These are phyloP conservation scores for Chrysogorgia sp. DNA, from an alignment of 92 coral and sea anemone genomes.

Conservation along the genomic window DNA sequence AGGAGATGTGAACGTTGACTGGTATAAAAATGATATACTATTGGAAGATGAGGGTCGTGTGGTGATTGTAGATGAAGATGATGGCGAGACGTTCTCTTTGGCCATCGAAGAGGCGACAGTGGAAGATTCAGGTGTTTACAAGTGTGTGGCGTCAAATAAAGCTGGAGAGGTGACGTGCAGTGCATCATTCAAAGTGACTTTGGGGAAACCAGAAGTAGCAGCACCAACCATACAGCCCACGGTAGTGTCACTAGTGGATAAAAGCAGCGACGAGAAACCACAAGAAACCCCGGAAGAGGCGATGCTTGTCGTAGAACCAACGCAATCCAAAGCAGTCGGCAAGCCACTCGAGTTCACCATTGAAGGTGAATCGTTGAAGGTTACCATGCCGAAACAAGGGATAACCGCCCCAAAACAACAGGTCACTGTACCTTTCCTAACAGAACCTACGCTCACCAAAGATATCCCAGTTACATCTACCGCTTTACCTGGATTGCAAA, in stretches of 20 bases:
- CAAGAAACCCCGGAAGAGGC: background rate
- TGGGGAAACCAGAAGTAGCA: background rate
- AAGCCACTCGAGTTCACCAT: constrained; percentile 24
- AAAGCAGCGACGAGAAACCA: background rate
- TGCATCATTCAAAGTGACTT: constrained; percentile 11
- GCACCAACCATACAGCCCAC: background rate
- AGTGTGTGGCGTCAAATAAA: constrained; percentile 76
- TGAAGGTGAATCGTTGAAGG: constrained; percentile 4
- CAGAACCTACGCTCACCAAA: background rate
- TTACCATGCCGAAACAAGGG: background rate
- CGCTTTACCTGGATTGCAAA: background rate
- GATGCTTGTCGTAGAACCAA: background rate
- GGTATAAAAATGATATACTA: constrained; percentile 66
- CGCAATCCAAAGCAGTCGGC: constrained; percentile 3
- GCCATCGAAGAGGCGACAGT: constrained; percentile 57
- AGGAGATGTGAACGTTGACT: constrained; percentile 64
- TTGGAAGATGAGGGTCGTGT: constrained; percentile 71
- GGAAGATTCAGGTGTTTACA: constrained; percentile 77
- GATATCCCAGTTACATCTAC: background rate
- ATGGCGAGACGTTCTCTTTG: constrained; percentile 64
- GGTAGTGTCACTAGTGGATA: background rate
- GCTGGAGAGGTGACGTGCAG: constrained; percentile 60
- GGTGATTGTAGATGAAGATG: constrained; percentile 68
- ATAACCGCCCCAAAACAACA: background rate
- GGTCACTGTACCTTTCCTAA: background rate